Evolutionary conservation across 23 tunicate genomes (phyloP), one percentile per base, ranked within the genome.

Genomic region (Ascidia mentula): DNA sequence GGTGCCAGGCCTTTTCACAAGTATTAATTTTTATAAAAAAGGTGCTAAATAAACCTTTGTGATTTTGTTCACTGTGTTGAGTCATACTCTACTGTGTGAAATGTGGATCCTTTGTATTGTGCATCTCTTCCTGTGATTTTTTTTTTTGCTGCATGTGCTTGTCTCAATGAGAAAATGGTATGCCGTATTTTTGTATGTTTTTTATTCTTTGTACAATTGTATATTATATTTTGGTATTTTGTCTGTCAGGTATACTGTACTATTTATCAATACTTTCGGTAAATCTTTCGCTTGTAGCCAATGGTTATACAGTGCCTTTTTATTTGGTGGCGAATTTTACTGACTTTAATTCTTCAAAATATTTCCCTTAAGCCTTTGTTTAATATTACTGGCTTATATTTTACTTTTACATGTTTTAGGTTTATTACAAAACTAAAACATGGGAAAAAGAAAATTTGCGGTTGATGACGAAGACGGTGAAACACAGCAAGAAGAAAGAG

Each of bases 1-100:
- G 81, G 81, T 42, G 46, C 81, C 22, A 32, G 81, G 8, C 81
- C 81, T 1, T 77, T 77, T 77, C 53, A 40, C 45, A 77, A 77
- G 42, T 35, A 8, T 31, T 77, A 38, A 77, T 18, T 34, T 26
- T 18, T 73, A 69, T 34, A 71, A 18, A 71, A 28, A 20, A 28
- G 6, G 33, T 34, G 30, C 12, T 71, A 9, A 71, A 34, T 71
- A 17, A 45, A 45, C 18, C 18, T 45, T 17, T 17, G 60, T 45
- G 17, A 45, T 18, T 18, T n/a, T n/a, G n/a, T n/a, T n/a, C n/a
- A n/a, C n/a, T n/a, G n/a, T n/a, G n/a, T n/a, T n/a, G n/a, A n/a
- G n/a, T 6, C 65, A 53, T 53, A 9, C 24, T 1, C 4, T 28
- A 53, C 65, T 53, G 65, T 53, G 65, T 9, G 7, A 5, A 5